These are phyloP conservation scores for Cebus imitator DNA, from an alignment of 2,113 vertebrate genomes.

Conservation along the genomic window DNA sequence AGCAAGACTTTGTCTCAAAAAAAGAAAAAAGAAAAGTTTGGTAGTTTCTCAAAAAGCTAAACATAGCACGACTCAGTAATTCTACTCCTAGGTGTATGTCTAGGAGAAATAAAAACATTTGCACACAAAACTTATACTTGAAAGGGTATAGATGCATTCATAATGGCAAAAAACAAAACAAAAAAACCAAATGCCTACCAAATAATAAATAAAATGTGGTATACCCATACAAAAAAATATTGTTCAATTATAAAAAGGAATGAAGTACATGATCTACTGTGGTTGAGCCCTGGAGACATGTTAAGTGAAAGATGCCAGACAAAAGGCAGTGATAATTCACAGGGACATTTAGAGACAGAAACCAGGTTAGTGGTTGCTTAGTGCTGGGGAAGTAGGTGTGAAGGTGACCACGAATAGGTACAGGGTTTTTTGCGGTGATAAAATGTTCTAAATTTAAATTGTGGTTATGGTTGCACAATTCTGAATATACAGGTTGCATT, in stretches of 20 bases:
- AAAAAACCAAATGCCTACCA: too few species aligned
- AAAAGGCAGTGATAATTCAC: not conserved
- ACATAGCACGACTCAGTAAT: not conserved
- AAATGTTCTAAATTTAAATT: not conserved
- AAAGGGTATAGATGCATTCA: not conserved
- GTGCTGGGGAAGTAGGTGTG: too few species aligned
- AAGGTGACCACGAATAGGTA: too few species aligned
- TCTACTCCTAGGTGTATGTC: not conserved
- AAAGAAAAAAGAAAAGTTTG: not conserved
- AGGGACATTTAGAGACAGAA: not conserved
- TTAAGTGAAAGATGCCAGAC: not conserved
- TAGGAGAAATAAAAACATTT: not conserved
- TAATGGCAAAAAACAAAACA: too few species aligned
- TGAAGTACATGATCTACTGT: not conserved
- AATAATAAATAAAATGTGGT: too few species aligned
- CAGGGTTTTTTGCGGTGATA: not conserved
- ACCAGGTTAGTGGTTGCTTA: not conserved
- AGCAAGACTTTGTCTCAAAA: too few species aligned
- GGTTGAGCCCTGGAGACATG: not conserved
- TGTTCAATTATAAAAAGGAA: not conserved
- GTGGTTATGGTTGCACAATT: not conserved
- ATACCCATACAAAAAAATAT: too few species aligned
- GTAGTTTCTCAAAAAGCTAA: not conserved
- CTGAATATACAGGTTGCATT: not conserved
- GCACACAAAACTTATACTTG: not conserved